Evolutionary conservation across 64 coral and sea anemone species (phyloP).

Genomic region (Catalaphyllia jardinei): DNA sequence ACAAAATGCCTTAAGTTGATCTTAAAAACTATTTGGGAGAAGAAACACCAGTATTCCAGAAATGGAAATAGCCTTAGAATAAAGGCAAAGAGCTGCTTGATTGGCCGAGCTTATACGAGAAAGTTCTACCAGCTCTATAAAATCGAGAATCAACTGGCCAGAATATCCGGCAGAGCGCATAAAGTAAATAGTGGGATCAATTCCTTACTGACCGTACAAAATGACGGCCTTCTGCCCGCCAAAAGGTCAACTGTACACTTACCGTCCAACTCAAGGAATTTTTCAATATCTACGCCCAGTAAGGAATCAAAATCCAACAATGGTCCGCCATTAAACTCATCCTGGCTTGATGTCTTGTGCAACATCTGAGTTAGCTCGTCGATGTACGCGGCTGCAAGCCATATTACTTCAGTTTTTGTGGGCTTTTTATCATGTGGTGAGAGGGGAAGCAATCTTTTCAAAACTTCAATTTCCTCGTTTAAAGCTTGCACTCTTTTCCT

Average conservation of each 20-base stretch:
- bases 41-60: too few relatives aligned
- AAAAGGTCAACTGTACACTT: neutral
- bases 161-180: neutral
- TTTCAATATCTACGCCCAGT: constrained; percentile 15
- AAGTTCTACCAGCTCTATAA: neutral
- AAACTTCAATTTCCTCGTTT: constrained; percentile 79
- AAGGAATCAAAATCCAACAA: constrained; percentile 42
- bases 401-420: constrained; percentile 84
- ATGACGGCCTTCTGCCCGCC: neutral
- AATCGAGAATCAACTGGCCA: neutral
- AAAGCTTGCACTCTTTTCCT: constrained; percentile 72
- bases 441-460: constrained; percentile 74
- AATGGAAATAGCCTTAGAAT: too few relatives aligned
- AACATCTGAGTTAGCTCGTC: constrained; percentile 78
- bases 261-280: constrained; percentile 20
- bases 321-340: neutral
- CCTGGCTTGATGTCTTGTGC: constrained; percentile 39
- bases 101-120: neutral
- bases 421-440: constrained; percentile 83
- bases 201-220: neutral
- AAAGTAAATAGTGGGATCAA: neutral
- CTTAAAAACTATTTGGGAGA: too few relatives aligned
- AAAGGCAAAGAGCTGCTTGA: too few relatives aligned
- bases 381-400: constrained; percentile 83
- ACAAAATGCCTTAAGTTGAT: too few relatives aligned